A percentile compares a stretch with the other conserved stretches of the same genome.
Conservation (phyloP, 1,140 invertebrate species). For the Drosophila pandora region DNA sequence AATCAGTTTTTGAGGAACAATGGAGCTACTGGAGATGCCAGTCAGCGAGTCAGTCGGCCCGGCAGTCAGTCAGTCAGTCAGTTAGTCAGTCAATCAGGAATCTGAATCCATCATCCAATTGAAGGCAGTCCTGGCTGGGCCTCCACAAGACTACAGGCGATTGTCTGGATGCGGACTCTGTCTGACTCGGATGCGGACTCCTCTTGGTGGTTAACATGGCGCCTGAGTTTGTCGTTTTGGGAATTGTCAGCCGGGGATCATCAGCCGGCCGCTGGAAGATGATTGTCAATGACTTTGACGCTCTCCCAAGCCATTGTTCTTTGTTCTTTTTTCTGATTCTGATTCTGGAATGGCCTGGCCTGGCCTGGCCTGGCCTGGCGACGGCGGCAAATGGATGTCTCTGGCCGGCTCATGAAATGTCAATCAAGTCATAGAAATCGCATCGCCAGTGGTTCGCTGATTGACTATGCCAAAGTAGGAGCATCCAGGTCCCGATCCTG, state of each 20-base stretch:
- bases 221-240: conserved; percentile 80
- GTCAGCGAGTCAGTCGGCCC: conserved; percentile 44
- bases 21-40: conserved; percentile 26
- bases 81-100: conserved; percentile 45
- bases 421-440: conserved; percentile 72
- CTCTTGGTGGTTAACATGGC: conserved; percentile 81
- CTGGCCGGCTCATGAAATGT: conserved; percentile 71
- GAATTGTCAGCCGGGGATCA: conserved; percentile 74
- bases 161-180: conserved; percentile 35
- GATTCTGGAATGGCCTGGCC: conserved; percentile 5
- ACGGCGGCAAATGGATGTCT: conserved; percentile 72
- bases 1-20: conserved; percentile 49
- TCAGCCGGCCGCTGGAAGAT: conserved; percentile 50
- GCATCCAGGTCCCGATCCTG: conserved; percentile 17
- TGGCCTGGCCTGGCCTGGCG: conserved; percentile 11
- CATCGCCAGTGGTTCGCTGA: conserved; percentile 35
- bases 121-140: not conserved
- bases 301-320: conserved; percentile 44
- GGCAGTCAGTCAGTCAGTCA: conserved; percentile 56
- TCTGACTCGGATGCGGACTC: conserved; percentile 56
- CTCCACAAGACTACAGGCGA: conserved; percentile 9
- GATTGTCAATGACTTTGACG: conserved; percentile 72
- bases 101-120: conserved; percentile 69
- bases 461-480: conserved; percentile 56
- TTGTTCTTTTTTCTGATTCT: conserved; percentile 28